Percentiles rank a stretch among this genome's conserved stretches.
These are phyloP conservation scores for Nothoprocta perdicaria DNA, from an alignment of 2,113 vertebrate genomes.

Conservation along the genomic window DNA sequence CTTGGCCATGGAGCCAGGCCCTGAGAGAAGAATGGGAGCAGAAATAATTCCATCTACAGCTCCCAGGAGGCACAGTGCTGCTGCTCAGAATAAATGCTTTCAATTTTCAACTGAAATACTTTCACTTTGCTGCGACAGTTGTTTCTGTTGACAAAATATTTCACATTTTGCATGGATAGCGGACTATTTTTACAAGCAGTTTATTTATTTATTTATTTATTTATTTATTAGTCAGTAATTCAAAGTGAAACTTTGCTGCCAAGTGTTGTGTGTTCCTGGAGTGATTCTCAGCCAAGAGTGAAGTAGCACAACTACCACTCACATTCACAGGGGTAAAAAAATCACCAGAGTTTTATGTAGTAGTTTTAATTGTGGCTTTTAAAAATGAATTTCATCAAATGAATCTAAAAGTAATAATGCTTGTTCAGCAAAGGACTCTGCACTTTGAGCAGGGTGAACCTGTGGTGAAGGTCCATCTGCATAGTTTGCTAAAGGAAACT, in stretches of 20 bases:
- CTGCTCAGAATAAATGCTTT: background rate
- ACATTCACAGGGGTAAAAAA: background rate
- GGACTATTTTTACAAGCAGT: background rate
- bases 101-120: background rate
- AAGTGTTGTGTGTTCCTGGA: background rate
- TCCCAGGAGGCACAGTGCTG: background rate
- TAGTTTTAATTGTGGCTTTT: background rate
- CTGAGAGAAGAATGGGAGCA: background rate
- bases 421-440: background rate
- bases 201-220: background rate
- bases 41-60: background rate
- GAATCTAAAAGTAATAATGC: background rate
- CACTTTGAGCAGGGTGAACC: background rate
- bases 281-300: background rate
- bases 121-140: background rate
- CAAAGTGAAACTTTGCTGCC: background rate
- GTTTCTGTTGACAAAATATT: conserved; percentile 7
- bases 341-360: background rate
- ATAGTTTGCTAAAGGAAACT: background rate
- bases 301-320: background rate
- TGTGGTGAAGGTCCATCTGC: background rate
- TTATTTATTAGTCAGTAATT: background rate
- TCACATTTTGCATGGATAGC: background rate
- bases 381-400: background rate
- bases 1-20: background rate